Conservation (phyloP, 1,140 invertebrate species). For the Formica exsecta region DNA sequence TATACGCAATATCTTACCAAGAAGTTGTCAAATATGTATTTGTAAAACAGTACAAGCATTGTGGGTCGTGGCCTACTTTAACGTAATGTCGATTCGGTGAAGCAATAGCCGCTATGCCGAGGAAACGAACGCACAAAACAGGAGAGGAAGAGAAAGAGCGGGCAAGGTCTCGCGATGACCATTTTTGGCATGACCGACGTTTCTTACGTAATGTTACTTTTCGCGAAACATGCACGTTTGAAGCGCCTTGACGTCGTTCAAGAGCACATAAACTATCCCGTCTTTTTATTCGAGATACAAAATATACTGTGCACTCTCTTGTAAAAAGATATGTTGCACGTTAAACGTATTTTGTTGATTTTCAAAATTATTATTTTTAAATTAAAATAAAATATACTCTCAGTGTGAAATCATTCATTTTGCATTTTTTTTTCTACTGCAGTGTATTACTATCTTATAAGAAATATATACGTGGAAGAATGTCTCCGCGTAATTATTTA, state of each 20-base stretch:
- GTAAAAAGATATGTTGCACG: no score
- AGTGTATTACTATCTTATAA: background rate
- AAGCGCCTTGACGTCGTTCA: background rate
- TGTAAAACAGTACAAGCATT: constrained; percentile 5
- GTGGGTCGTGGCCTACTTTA: constrained; percentile 8
- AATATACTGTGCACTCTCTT: background rate
- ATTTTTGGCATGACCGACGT: constrained; percentile 40
- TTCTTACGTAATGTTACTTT: constrained; percentile 52
- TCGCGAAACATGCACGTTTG: constrained; percentile 41
- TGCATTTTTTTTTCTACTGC: background rate
- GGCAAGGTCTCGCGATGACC: constrained; percentile 22
- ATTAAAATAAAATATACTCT: background rate
- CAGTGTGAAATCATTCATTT: background rate
- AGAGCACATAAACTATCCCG: background rate
- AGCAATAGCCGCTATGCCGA: background rate
- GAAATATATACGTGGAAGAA: no score
- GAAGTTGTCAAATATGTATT: background rate
- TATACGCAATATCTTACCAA: background rate
- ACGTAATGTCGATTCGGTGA: background rate
- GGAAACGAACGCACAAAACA: constrained; percentile 31
- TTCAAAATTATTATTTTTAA: background rate
- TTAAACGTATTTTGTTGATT: background rate
- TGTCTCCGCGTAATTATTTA: background rate
- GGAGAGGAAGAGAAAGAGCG: background rate
- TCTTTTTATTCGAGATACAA: background rate